Conservation (phyloP, 2,113 vertebrate species). For the Hydrochoerus hydrochaeris region DNA sequence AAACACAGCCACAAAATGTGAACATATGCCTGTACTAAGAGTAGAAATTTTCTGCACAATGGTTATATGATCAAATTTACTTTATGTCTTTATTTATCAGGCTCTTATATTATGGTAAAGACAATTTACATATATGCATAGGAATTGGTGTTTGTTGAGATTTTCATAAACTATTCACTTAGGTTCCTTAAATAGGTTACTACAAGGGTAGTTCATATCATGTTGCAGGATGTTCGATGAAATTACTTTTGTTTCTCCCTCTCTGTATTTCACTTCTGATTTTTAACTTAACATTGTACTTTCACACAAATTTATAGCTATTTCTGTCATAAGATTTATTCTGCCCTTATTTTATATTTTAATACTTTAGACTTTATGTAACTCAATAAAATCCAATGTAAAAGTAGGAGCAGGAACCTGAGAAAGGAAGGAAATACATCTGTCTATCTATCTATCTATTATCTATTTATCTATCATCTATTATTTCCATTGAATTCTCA, state of each 20-base stretch:
- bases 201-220: neutral
- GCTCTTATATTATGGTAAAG: neutral
- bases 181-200: neutral
- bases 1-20: neutral
- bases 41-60: neutral
- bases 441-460: neutral
- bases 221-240: neutral
- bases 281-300: neutral
- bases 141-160: neutral
- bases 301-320: neutral
- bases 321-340: conserved; percentile 12
- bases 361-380: neutral
- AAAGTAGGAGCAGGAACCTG: neutral
- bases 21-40: neutral
- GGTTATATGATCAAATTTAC: neutral
- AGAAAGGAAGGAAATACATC: neutral
- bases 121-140: neutral
- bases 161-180: neutral
- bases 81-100: neutral
- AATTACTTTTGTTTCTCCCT: neutral
- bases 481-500: neutral
- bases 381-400: neutral
- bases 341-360: neutral
- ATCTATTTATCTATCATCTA: neutral
- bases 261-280: neutral